Percentiles rank a stretch among this genome's conserved stretches.
These are phyloP conservation scores for Lasioglossum pauxillum DNA, from an alignment of 2,888 invertebrate genomes.

Conservation along the genomic window DNA sequence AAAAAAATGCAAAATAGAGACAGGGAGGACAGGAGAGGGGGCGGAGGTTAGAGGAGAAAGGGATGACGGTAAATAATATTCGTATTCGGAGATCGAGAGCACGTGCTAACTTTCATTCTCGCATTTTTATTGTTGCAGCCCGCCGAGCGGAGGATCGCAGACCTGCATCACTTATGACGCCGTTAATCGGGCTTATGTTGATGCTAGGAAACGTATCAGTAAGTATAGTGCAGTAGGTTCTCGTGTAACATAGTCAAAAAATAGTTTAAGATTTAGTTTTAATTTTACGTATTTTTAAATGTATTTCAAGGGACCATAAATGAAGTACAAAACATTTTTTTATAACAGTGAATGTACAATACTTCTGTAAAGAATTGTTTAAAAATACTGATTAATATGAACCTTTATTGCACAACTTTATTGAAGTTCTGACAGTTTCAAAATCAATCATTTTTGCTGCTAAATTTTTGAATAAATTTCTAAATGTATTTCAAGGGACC, in stretches of 20 bases:
- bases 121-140: constrained; percentile 82
- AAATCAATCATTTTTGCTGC: too few relatives aligned
- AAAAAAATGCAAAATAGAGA: not conserved
- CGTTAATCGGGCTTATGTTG: constrained; percentile 94
- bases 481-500: too few relatives aligned
- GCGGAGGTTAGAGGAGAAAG: not conserved
- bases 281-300: too few relatives aligned
- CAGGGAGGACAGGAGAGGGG: not conserved
- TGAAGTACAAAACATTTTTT: too few relatives aligned
- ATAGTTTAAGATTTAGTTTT: not conserved
- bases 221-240: constrained; percentile 85
- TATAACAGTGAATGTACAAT: too few relatives aligned
- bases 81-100: constrained; percentile 31
- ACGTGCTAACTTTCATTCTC: constrained; percentile 48
- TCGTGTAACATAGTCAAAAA: not conserved
- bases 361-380: too few relatives aligned
- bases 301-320: too few relatives aligned
- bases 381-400: too few relatives aligned
- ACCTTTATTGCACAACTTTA: too few relatives aligned
- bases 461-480: too few relatives aligned
- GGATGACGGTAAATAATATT: constrained; percentile 47
- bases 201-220: constrained; percentile 95
- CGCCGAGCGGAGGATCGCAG: constrained; percentile 86
- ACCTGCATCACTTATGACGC: constrained; percentile 96
- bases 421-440: too few relatives aligned